A percentile compares a stretch with the other conserved stretches of the same genome.
Conservation (phyloP, 1,140 invertebrate genomes). For the Trinorchestia longiramus region DNA sequence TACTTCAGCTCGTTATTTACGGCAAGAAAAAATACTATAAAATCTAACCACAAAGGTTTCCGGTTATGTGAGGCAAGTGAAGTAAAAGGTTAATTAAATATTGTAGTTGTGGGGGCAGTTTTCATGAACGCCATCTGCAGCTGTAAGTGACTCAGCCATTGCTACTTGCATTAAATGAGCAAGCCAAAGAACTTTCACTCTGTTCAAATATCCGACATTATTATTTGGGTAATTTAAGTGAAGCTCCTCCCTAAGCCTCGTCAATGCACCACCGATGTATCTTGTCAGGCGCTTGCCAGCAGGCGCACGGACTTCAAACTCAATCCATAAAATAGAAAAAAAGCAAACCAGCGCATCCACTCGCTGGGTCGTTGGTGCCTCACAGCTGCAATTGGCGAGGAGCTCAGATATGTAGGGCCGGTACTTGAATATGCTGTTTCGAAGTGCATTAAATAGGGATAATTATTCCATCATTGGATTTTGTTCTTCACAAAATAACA, state of each 20-base stretch:
- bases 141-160: background rate
- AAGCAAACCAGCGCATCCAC: background rate
- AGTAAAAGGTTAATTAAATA: background rate
- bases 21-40: no score
- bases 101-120: background rate
- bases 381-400: background rate
- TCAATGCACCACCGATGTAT: conserved; percentile 6
- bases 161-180: background rate
- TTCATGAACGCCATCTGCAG: background rate
- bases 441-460: background rate
- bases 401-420: background rate
- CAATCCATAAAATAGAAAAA: conserved; percentile 10
- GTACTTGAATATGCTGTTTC: background rate
- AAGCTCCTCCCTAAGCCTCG: background rate
- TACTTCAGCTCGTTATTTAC: background rate
- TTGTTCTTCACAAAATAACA: background rate
- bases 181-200: background rate
- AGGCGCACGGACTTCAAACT: background rate
- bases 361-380: background rate
- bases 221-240: conserved; percentile 1
- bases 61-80: background rate
- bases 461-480: background rate
- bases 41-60: background rate
- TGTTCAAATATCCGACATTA: conserved; percentile 9
- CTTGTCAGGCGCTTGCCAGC: background rate